These are phyloP conservation scores for Hirtodrosophila cameraria DNA, from an alignment of 2,888 invertebrate genomes.

Conservation along the genomic window DNA sequence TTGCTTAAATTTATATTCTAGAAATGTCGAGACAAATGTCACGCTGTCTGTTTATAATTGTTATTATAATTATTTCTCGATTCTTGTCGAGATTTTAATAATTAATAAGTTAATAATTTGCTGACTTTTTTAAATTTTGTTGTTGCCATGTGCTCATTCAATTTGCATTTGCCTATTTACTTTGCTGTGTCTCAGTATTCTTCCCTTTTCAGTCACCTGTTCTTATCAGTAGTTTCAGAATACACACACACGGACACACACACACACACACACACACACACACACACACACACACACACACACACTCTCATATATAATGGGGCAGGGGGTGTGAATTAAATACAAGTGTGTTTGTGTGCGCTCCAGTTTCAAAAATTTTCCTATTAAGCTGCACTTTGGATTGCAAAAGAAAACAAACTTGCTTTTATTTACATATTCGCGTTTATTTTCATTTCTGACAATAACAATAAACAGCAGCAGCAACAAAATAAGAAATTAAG, in stretches of 20 bases:
- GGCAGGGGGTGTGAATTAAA: conserved; percentile 11
- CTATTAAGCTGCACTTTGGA: conserved; percentile 9
- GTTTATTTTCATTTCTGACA: conserved; percentile 2
- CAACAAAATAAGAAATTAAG: neutral
- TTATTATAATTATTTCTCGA: too few species aligned
- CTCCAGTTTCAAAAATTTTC: conserved; percentile 37
- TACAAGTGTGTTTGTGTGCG: conserved; percentile 8
- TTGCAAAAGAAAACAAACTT: neutral
- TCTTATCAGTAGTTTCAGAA: conserved; percentile 42
- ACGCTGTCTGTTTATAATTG: too few species aligned
- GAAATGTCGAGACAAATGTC: too few species aligned
- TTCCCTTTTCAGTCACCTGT: conserved; percentile 10
- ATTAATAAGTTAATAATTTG: too few species aligned
- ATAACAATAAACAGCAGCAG: neutral
- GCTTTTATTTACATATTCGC: conserved; percentile 8
- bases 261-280: neutral
- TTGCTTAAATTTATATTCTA: conserved; percentile 19
- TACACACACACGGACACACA: conserved; percentile 1
- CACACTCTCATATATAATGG: neutral
- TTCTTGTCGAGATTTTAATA: too few species aligned
- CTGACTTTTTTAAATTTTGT: too few species aligned
- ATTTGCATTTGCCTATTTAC: conserved; percentile 10
- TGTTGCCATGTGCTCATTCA: conserved; percentile 45
- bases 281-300: neutral
- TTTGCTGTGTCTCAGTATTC: conserved; percentile 6